Percentiles rank a stretch among this genome's conserved stretches.
These are phyloP conservation scores for Perognathus longimembris DNA, from an alignment of 2,113 vertebrate genomes.

Conservation along the genomic window DNA sequence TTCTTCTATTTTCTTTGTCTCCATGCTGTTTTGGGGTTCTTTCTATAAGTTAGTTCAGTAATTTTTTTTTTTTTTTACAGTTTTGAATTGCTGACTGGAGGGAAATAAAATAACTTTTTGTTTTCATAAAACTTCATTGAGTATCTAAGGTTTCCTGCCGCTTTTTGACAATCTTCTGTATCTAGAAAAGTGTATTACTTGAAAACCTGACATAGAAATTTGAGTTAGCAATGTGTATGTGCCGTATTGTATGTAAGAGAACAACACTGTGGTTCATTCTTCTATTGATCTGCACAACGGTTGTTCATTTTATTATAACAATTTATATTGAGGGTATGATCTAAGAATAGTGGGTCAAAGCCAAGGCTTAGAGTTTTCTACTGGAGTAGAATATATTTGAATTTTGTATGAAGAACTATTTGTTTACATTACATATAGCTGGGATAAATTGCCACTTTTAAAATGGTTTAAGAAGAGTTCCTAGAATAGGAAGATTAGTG, in stretches of 20 bases:
- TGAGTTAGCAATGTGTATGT: slow-evolving; percentile 85
- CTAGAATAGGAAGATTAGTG: slow-evolving; percentile 82
- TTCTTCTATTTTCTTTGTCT: slow-evolving; percentile 83
- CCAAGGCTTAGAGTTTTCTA: slow-evolving; percentile 85
- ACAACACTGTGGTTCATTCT: slow-evolving; percentile 85
- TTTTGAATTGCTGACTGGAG: slow-evolving; percentile 81
- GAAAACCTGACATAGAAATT: slow-evolving; percentile 85
- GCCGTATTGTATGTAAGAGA: slow-evolving; percentile 83
- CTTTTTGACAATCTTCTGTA: slow-evolving; percentile 96
- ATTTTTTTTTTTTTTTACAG: slow-evolving; percentile 83
- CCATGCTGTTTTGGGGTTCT: slow-evolving; percentile 86
- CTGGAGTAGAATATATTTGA: slow-evolving; percentile 85
- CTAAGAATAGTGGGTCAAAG: slow-evolving; percentile 82
- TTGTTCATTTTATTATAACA: slow-evolving; percentile 83
- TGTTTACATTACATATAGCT: slow-evolving; percentile 86
- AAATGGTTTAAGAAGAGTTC: slow-evolving; percentile 82
- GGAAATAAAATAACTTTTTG: slow-evolving; percentile 60
- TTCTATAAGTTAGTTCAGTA: slow-evolving; percentile 88
- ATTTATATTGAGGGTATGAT: slow-evolving; percentile 82
- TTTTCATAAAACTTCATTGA: slow-evolving; percentile 84
- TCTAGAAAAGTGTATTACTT: slow-evolving; percentile 89
- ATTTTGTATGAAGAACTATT: slow-evolving; percentile 86
- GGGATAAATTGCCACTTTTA: slow-evolving; percentile 87
- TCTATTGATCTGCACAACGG: slow-evolving; percentile 87
- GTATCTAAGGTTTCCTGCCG: slow-evolving; percentile 89